Percentiles rank a stretch among this genome's conserved stretches.
Evolutionary conservation across 2,113 vertebrate genomes (phyloP).

Genomic region (Clarias batrachus): DNA sequence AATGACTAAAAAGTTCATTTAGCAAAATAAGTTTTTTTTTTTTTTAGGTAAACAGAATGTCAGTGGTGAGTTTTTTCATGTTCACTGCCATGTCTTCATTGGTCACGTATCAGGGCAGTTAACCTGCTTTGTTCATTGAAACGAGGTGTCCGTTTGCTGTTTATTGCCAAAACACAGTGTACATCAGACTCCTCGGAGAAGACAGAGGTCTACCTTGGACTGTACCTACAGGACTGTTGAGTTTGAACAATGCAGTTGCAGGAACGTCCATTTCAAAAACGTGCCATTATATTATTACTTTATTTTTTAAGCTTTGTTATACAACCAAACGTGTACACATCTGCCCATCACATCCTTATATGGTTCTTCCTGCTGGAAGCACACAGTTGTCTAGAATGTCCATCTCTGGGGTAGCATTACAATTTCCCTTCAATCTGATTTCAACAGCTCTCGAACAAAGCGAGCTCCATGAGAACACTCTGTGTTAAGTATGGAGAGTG

Average conservation of each 20-base stretch:
- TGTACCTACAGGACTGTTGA: too few relatives aligned
- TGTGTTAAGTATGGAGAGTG: not conserved
- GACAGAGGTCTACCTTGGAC: too few relatives aligned
- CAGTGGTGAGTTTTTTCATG: too few relatives aligned
- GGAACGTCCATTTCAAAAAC: too few relatives aligned
- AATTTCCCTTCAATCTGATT: not conserved
- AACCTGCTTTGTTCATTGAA: not conserved
- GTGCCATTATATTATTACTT: not conserved
- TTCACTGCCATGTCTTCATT: not conserved
- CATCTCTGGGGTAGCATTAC: not conserved
- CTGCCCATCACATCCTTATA: not conserved
- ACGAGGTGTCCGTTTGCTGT: too few relatives aligned
- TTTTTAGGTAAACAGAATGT: too few relatives aligned
- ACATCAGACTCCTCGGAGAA: too few relatives aligned
- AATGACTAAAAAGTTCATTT: too few relatives aligned
- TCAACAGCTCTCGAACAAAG: not conserved
- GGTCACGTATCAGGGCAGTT: not conserved
- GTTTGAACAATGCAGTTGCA: too few relatives aligned
- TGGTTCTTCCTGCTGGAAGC: not conserved
- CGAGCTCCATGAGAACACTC: not conserved
- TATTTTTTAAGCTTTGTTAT: not conserved
- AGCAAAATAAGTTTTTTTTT: too few relatives aligned
- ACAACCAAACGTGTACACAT: not conserved
- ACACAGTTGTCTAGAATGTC: not conserved
- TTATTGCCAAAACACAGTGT: too few relatives aligned